Percentiles rank a stretch among this genome's conserved stretches.
Conservation (phyloP, 1,140 invertebrate species). For the Limonius californicus region DNA sequence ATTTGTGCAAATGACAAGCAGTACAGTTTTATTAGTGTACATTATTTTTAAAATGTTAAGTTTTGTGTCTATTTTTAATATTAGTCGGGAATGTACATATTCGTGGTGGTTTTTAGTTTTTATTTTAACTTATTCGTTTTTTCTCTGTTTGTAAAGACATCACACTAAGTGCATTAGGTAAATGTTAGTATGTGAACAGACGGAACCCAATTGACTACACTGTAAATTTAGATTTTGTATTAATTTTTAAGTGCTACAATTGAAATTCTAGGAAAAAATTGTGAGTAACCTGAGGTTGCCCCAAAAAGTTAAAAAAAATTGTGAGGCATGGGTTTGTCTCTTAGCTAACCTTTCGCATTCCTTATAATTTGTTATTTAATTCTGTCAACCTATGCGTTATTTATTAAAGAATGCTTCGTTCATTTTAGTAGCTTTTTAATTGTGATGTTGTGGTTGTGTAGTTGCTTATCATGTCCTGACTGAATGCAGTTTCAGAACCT, state of each 20-base stretch:
- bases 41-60: neutral
- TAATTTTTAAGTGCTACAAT: conserved; percentile 7
- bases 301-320: neutral
- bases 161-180: conserved; percentile 26
- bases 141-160: conserved; percentile 9
- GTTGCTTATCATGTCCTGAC: neutral
- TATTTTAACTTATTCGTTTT: neutral
- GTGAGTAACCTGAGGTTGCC: neutral
- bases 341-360: neutral
- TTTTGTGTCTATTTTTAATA: conserved; percentile 1
- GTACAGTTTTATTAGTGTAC: neutral
- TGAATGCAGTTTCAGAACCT: neutral
- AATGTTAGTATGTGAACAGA: conserved; percentile 13
- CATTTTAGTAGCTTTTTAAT: neutral
- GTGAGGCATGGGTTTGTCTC: neutral
- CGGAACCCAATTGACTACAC: conserved; percentile 22
- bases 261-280: conserved; percentile 14
- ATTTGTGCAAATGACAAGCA: conserved; percentile 11
- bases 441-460: neutral
- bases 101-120: neutral
- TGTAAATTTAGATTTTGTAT: conserved; percentile 20
- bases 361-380: too few relatives aligned
- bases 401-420: neutral
- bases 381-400: too few relatives aligned
- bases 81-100: conserved; percentile 8